phyloP scores from a whole-genome alignment of 2,113 vertebrate species.

The Carassius auratus region DNA sequence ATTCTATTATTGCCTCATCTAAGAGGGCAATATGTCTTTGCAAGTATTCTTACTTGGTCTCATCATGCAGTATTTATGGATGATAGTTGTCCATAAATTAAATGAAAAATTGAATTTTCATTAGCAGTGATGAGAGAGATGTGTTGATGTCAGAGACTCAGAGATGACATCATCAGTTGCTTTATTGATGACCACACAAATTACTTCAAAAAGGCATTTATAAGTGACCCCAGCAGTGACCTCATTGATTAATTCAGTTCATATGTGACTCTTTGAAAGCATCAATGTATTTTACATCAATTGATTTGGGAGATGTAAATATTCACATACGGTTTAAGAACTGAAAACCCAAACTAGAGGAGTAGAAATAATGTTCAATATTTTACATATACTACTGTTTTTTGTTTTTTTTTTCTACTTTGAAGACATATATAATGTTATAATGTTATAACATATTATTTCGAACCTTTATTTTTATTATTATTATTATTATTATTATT shows the following conservation, averaged over 20 bases:
- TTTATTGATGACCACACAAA: background rate
- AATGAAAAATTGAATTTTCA: background rate
- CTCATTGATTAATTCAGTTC: background rate
- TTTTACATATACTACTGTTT: background rate
- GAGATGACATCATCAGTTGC: background rate
- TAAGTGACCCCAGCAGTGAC: background rate
- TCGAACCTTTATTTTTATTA: too few relatives aligned
- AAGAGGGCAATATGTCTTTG: background rate
- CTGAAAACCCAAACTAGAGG: background rate
- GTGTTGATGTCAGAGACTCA: slow-evolving; percentile 2
- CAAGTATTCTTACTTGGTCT: background rate
- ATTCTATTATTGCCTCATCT: background rate
- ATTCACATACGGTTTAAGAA: background rate
- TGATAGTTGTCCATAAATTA: background rate
- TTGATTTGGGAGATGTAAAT: background rate
- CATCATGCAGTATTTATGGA: background rate
- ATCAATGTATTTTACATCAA: background rate
- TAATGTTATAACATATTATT: too few relatives aligned
- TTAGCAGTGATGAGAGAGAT: background rate
- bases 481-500: too few relatives aligned
- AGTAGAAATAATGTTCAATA: background rate
- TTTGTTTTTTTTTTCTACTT: background rate
- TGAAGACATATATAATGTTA: too few relatives aligned
- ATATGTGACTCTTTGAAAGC: background rate
- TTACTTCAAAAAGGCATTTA: background rate